Conservation (phyloP, 2,888 invertebrate species). For the Petrolisthes manimaculis region DNA sequence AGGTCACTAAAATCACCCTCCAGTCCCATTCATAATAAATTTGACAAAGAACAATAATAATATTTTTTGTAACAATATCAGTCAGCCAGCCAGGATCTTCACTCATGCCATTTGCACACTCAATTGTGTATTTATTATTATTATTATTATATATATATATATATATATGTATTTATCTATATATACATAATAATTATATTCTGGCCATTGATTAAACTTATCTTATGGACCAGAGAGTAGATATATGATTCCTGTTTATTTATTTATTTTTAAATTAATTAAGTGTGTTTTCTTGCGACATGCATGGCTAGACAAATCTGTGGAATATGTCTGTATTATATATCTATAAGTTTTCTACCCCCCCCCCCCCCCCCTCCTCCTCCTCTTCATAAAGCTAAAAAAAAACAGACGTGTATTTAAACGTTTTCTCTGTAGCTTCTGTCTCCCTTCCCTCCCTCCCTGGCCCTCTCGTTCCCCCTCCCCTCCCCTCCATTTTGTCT, state of each 20-base stretch:
- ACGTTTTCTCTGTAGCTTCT: too few species aligned
- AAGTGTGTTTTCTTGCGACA: constrained; percentile 11
- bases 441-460: constrained; percentile 14
- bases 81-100: constrained; percentile 50
- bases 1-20: not conserved
- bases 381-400: not conserved
- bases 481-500: too few species aligned
- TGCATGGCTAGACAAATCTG: constrained; percentile 7
- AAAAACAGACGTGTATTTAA: too few species aligned
- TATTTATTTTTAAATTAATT: too few species aligned
- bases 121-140: constrained; percentile 42
- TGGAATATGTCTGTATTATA: too few species aligned
- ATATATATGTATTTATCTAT: not conserved
- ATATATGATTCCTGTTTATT: too few species aligned
- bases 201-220: constrained; percentile 4
- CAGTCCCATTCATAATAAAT: not conserved
- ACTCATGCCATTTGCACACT: constrained; percentile 65
- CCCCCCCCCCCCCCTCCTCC: too few species aligned
- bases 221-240: constrained; percentile 11
- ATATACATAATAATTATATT: constrained; percentile 12
- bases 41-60: not conserved
- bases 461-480: too few species aligned
- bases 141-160: constrained; percentile 14
- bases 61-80: too few species aligned
- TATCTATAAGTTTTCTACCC: too few species aligned